Percentiles rank a stretch among this genome's conserved stretches.
Evolutionary conservation across 2,113 vertebrate genomes (phyloP).

Genomic region (Notiomystis cincta): DNA sequence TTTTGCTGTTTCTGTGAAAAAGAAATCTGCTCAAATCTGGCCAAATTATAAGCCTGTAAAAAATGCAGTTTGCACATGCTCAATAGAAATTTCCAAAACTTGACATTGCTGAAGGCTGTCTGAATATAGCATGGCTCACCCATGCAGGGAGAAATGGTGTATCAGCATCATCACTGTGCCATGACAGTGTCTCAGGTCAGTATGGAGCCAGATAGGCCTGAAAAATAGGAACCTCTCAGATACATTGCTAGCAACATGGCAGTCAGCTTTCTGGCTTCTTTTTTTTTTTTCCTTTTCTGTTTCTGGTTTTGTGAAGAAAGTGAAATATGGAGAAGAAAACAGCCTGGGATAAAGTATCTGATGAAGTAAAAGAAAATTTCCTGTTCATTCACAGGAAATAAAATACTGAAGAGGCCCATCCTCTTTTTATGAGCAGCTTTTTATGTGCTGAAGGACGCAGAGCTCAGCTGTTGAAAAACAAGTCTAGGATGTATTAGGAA

Average conservation of each 20-base stretch:
- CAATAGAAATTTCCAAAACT: neutral
- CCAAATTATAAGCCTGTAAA: neutral
- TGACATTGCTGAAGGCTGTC: neutral
- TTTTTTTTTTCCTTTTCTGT: neutral
- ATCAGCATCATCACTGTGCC: neutral
- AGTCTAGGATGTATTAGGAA: neutral
- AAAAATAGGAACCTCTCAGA: neutral
- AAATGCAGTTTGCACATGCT: neutral
- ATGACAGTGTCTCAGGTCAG: neutral
- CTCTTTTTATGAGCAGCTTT: neutral
- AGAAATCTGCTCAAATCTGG: slow-evolving; percentile 17
- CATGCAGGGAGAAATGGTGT: neutral
- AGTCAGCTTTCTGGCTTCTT: neutral
- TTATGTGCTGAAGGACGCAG: neutral
- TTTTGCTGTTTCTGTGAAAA: slow-evolving; percentile 42
- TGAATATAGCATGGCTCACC: neutral
- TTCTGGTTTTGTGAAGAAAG: neutral
- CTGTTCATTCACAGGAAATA: neutral
- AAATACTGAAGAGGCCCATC: neutral
- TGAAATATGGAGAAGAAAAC: neutral
- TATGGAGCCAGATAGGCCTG: neutral
- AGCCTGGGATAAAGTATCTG: neutral
- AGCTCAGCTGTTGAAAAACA: neutral
- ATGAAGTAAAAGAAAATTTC: neutral
- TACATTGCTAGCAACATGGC: neutral